Evolutionary conservation across 2,888 invertebrate species (phyloP).

Genomic region (Gymnoscelis rufifasciata): DNA sequence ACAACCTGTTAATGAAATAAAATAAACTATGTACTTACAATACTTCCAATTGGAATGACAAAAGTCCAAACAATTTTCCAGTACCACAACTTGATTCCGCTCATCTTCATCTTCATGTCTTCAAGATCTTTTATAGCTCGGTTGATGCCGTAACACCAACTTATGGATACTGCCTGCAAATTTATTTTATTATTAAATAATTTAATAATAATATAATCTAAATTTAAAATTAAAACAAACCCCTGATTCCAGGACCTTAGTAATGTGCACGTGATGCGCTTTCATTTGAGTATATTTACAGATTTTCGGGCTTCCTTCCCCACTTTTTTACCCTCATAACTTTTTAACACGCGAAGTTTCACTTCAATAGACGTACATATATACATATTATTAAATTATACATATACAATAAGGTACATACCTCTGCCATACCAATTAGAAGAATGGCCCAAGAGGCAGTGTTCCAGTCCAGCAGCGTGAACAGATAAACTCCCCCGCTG

Average conservation of each 20-base stretch:
- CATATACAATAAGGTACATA: no score
- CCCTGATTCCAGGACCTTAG: no score
- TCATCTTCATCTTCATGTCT: slow-evolving; percentile 82
- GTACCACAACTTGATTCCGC: slow-evolving; percentile 77
- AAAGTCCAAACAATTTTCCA: slow-evolving; percentile 87
- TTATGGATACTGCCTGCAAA: slow-evolving; percentile 75
- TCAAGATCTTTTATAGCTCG: slow-evolving; percentile 78
- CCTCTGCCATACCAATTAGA: slow-evolving; percentile 84
- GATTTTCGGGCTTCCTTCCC: no score
- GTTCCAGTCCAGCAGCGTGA: slow-evolving; percentile 87
- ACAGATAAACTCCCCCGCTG: slow-evolving; percentile 85
- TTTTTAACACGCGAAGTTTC: no score
- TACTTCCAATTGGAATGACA: slow-evolving; percentile 82
- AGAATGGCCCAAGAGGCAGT: slow-evolving; percentile 87
- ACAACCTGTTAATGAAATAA: background rate
- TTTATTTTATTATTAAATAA: no score
- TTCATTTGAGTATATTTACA: no score
- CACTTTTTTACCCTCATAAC: no score
- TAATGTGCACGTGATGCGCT: no score
- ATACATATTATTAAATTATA: no score
- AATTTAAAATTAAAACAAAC: no score
- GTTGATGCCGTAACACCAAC: slow-evolving; percentile 85
- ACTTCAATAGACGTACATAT: no score
- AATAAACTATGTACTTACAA: slow-evolving; percentile 77
- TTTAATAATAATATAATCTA: slow-evolving; percentile 1